These are phyloP conservation scores for Cataglyphis cursor DNA, from an alignment of 2,888 invertebrate species.

Conservation along the genomic window DNA sequence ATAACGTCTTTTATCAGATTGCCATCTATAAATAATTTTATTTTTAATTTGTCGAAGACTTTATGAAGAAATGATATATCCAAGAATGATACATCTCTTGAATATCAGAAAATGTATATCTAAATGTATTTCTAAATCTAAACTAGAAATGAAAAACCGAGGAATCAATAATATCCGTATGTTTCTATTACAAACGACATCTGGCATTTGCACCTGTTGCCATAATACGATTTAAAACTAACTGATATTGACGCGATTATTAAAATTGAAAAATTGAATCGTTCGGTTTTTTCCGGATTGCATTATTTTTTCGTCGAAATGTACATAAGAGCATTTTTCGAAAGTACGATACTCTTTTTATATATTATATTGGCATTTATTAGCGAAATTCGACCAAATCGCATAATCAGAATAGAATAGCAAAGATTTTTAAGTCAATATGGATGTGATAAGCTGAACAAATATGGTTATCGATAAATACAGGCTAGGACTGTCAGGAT, in stretches of 20 bases:
- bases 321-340: background rate
- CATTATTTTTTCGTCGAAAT: background rate
- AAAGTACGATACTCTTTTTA: background rate
- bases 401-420: background rate
- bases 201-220: constrained; percentile 44
- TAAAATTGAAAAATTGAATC: constrained; percentile 10
- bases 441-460: background rate
- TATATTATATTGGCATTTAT: background rate
- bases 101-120: background rate
- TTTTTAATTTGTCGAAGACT: background rate
- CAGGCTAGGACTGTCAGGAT: background rate
- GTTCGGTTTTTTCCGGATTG: background rate
- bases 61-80: background rate
- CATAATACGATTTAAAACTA: constrained; percentile 22
- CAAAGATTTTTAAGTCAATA: background rate
- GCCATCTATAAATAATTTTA: background rate
- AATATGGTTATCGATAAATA: constrained; percentile 43
- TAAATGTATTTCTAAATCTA: background rate
- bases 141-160: background rate
- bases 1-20: background rate
- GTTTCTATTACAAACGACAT: constrained; percentile 27
- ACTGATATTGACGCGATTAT: constrained; percentile 4
- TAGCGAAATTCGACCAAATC: background rate
- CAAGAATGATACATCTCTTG: background rate
- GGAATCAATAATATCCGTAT: background rate